Conservation (phyloP, 1,140 invertebrate species). For the Sycophila sp. region DNA sequence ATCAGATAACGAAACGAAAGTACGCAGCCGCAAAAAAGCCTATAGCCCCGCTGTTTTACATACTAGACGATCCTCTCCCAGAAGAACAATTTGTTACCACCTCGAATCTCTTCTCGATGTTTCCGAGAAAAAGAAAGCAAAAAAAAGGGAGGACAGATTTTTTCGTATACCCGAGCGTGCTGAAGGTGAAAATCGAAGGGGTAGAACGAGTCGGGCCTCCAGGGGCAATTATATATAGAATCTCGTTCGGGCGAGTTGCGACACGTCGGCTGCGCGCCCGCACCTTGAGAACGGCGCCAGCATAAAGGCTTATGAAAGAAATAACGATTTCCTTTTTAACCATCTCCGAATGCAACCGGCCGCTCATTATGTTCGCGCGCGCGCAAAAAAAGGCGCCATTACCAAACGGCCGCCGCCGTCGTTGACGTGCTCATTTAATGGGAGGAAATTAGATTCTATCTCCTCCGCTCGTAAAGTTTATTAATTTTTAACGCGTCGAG, state of each 20-base stretch:
- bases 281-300: conserved; percentile 8
- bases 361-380: conserved; percentile 4
- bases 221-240: conserved; percentile 1
- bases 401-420: conserved; percentile 7
- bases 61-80: too few species aligned
- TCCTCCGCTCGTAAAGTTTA: background rate
- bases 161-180: too few species aligned
- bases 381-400: conserved; percentile 17
- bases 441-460: conserved; percentile 25
- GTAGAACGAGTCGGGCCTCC: background rate
- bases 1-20: too few species aligned
- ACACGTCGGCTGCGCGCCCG: background rate
- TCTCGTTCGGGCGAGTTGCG: background rate
- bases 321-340: conserved; percentile 33
- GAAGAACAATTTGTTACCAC: too few species aligned
- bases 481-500: background rate
- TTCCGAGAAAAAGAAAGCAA: too few species aligned
- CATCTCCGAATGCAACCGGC: conserved; percentile 15
- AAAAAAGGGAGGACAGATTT: too few species aligned
- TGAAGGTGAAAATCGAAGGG: background rate
- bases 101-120: too few species aligned
- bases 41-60: too few species aligned
- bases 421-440: conserved; percentile 9
- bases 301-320: conserved; percentile 28
- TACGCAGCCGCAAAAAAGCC: too few species aligned